Base-by-base conservation (phyloP, 2,888 invertebrate genomes). In the Eulithis testata region DNA sequence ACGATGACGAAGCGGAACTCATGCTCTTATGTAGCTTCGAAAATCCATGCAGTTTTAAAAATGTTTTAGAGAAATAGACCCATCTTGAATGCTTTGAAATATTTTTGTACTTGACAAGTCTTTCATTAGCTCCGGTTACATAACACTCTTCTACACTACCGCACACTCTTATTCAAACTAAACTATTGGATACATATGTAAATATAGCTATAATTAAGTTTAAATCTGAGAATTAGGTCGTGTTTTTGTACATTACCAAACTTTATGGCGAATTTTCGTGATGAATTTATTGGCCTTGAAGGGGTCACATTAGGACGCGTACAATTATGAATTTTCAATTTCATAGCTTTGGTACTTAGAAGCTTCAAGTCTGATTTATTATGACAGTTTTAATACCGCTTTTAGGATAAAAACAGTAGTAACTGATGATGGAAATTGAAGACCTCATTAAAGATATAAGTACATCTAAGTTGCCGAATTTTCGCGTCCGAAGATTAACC, bases 41-140 rank as follows among this genome's bases (percentile, higher is more conserved):
- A 47, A 47, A 47, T 14, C 7, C n/a, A 31, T 44, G 44, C 4
- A n/a, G 4, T 44, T 44, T 44, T 4, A 44, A n/a, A n/a, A n/a
- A 44, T 4, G 3, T 50, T 50, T 50, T 53, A 14, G 40, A 21
- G 27, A 59, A 37, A 57, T 53, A n/a, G 53, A 63, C 45, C 45
- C 45, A 54, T 51, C 47, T 51, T 54, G 36, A 56, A 60, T 55
- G 60, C 45, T 59, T 37, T 59, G 60, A 67, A 65, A 77, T 69
- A 68, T 73, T 61, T 80, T 87, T 87, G 87, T 87, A 87, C 88
- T 87, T 86, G 79, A 76, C 74, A 80, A 83, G 76, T 83, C 78
- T 82, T 80, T 78, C 70, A 75, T 68, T 73, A 58, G 50, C 70
- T 65, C 76, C 76, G 68, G 69, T 73, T 70, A 65, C 45, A 67